Evolutionary conservation across 2,113 vertebrate genomes (phyloP).

Genomic region (Ceyx margarethae): DNA sequence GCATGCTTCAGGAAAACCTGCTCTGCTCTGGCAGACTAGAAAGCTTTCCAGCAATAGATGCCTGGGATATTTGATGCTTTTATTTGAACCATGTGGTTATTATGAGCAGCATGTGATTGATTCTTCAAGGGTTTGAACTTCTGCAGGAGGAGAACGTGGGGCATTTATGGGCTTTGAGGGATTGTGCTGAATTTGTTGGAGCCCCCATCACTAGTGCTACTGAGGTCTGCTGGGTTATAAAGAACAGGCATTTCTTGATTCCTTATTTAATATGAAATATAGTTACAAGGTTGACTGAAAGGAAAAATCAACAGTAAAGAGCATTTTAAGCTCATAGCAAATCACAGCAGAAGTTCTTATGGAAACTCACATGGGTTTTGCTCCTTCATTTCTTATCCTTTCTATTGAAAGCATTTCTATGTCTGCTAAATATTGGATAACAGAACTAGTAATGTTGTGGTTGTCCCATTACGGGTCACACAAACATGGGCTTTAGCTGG

Average conservation of each 20-base stretch:
- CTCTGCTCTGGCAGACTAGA: not conserved
- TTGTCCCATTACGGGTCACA: not conserved
- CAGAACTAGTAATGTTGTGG: not conserved
- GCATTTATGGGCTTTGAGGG: not conserved
- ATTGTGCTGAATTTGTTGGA: not conserved
- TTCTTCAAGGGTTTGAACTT: not conserved
- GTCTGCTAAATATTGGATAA: not conserved
- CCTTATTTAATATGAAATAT: not conserved
- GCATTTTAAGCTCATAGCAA: not conserved
- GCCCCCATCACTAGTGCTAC: not conserved
- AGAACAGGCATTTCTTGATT: not conserved
- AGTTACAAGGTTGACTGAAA: not conserved
- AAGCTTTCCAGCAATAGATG: not conserved
- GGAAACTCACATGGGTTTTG: not conserved
- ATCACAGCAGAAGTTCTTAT: not conserved
- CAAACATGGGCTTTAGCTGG: not conserved
- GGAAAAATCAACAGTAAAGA: not conserved
- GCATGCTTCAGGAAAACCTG: not conserved
- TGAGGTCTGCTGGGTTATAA: not conserved
- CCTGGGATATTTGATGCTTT: not conserved
- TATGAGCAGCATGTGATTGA: not conserved
- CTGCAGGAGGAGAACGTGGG: not conserved
- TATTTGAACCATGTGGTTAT: not conserved
- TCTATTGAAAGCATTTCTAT: not conserved
- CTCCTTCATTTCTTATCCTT: not conserved